These are phyloP conservation scores for Mesochorus sp. DNA, from an alignment of 2,888 invertebrate species.

Conservation along the genomic window DNA sequence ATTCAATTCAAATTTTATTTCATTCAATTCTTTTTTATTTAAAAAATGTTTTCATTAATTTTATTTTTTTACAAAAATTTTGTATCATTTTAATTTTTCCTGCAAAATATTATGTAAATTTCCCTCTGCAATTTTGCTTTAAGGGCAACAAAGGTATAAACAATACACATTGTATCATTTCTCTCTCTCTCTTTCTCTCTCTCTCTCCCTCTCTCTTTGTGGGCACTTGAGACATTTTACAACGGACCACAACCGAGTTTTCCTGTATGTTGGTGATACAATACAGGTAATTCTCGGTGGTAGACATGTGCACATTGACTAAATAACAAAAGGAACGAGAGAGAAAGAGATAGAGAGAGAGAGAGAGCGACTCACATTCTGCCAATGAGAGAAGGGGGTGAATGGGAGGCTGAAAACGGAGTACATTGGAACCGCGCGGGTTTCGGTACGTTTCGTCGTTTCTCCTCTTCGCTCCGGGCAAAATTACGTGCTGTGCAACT, in stretches of 20 bases:
- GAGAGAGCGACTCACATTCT: background rate
- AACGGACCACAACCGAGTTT: constrained; percentile 37
- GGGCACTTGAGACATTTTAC: constrained; percentile 6
- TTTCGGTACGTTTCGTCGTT: background rate
- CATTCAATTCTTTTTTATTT: too few species aligned
- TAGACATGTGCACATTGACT: constrained; percentile 8
- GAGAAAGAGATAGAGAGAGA: background rate
- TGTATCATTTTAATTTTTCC: too few species aligned
- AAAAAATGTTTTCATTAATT: too few species aligned
- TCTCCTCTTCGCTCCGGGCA: background rate
- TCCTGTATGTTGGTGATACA: background rate
- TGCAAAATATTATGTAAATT: too few species aligned
- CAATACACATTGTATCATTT: too few species aligned
- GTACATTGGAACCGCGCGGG: background rate
- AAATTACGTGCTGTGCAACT: background rate
- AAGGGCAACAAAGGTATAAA: too few species aligned
- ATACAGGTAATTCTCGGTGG: background rate
- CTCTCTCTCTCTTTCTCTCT: background rate
- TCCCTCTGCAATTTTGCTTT: too few species aligned
- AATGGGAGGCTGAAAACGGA: background rate
- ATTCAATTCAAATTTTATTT: too few species aligned
- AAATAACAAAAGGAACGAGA: background rate
- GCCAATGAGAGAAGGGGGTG: background rate
- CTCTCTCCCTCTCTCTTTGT: background rate
- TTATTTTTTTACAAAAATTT: too few species aligned